Evolutionary conservation across 2,113 vertebrate species (phyloP), one percentile per base, ranked within the genome.

Genomic region (Harpagus bidentatus): DNA sequence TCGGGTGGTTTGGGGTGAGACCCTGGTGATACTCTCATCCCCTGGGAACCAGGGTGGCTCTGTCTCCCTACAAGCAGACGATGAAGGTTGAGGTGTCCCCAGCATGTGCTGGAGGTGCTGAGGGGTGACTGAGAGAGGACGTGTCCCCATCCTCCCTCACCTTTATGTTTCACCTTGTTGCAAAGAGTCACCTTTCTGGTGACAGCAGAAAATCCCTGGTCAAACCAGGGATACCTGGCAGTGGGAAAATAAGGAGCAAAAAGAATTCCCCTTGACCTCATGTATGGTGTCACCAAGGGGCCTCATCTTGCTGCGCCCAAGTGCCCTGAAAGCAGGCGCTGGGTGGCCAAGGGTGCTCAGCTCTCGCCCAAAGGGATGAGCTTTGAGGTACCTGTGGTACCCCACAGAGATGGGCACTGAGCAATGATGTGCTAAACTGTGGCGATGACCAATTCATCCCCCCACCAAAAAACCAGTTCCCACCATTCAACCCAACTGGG

Each of bases 351-450:
- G 29, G 65, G n/a, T 42, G 26, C n/a, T 77, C 38, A 42, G 50
- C 45, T 66, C 31, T 67, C 2, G 0, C 18, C 19, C 47, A 15
- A 19, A 87, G 53, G 3, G 5, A 16, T 1, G 10, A 62, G 45
- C 10, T 38, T 50, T 16, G 72, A 48, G 40, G 4, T 73, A 56
- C 56, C 56, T 1, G 1, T 11, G 16, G 32, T 5, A 38, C 23
- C n/a, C 29, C 2, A 4, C 2, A 34, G 52, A 21, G 50, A 61
- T 1, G 2, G 34, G 34, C 45, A 73, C 4, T 0, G 29, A 73
- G 53, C 28, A 26, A 18, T 18, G 34, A 25, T 21, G 56, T 0
- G 1, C 70, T n/a, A 50, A 86, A 21, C 62, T 2, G 0, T 0
- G 1, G n/a, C 1, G 1, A 36, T 0, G 5, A 22, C 45, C 28